A percentile compares a stretch with the other conserved stretches of the same genome.
Evolutionary conservation across 1,140 invertebrate species (phyloP).

Genomic region (Drosophila carrolli): DNA sequence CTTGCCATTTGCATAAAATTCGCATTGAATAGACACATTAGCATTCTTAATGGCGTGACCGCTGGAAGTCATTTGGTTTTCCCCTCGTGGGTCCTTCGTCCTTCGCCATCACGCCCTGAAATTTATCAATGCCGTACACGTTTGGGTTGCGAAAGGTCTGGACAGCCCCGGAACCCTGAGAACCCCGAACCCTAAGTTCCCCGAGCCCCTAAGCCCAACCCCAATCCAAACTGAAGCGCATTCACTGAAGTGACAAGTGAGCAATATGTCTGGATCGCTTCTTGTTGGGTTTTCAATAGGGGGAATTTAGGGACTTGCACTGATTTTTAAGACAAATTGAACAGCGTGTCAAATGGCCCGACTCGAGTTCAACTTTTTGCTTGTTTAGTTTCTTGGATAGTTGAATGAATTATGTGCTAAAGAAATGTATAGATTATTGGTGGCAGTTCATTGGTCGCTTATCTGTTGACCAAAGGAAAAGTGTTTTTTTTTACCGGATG

Average conservation of each 20-base stretch:
- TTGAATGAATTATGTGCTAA: slow-evolving; percentile 60
- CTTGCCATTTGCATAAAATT: slow-evolving; percentile 81
- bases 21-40: slow-evolving; percentile 81
- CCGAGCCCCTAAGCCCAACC: neutral
- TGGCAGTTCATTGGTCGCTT: neutral
- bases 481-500: neutral
- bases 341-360: slow-evolving; percentile 73
- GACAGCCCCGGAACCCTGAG: neutral
- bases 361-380: slow-evolving; percentile 28
- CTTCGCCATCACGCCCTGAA: slow-evolving; percentile 56
- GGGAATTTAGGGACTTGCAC: slow-evolving; percentile 10
- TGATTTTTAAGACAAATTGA: slow-evolving; percentile 72
- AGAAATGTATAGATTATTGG: slow-evolving; percentile 14
- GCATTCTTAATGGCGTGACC: slow-evolving; percentile 77
- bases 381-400: slow-evolving; percentile 38
- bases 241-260: slow-evolving; percentile 77
- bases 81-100: neutral
- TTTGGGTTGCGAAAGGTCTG: slow-evolving; percentile 55
- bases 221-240: slow-evolving; percentile 32
- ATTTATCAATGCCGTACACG: slow-evolving; percentile 79
- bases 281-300: slow-evolving; percentile 21
- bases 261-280: slow-evolving; percentile 64
- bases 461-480: neutral
- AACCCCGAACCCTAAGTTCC: neutral
- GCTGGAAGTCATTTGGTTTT: slow-evolving; percentile 62